phyloP scores from a whole-genome alignment of 2,113 vertebrate species.

The Seriola dumerili region DNA sequence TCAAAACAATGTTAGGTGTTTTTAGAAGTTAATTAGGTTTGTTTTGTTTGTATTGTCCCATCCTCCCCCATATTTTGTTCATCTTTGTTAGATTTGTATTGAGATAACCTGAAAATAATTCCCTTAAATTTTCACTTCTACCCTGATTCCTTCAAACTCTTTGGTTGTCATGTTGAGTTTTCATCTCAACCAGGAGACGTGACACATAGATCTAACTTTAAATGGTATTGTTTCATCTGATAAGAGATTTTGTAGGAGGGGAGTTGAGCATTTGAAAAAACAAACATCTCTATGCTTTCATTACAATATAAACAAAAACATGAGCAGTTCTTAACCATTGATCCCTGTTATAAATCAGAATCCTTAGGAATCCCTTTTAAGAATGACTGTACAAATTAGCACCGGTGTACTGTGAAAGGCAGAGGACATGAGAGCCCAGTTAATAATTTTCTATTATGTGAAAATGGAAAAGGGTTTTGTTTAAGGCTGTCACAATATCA shows the following conservation, averaged over 20 bases:
- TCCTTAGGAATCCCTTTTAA: no score
- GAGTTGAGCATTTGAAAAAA: background rate
- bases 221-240: background rate
- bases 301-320: background rate
- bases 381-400: no score
- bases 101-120: background rate
- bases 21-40: background rate
- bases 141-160: no score
- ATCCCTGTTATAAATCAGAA: no score
- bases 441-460: no score
- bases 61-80: background rate
- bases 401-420: no score
- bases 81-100: background rate
- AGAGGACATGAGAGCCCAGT: no score
- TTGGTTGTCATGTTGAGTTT: no score
- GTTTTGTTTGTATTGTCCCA: background rate
- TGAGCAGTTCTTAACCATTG: no score
- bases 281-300: background rate
- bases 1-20: background rate
- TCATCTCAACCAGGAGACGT: no score
- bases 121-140: background rate
- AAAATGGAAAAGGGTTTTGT: no score
- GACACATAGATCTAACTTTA: background rate
- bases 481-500: no score
- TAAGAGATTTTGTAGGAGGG: background rate